Evolutionary conservation across 2,113 vertebrate genomes (phyloP).

Genomic region (Dissostichus mawsoni): DNA sequence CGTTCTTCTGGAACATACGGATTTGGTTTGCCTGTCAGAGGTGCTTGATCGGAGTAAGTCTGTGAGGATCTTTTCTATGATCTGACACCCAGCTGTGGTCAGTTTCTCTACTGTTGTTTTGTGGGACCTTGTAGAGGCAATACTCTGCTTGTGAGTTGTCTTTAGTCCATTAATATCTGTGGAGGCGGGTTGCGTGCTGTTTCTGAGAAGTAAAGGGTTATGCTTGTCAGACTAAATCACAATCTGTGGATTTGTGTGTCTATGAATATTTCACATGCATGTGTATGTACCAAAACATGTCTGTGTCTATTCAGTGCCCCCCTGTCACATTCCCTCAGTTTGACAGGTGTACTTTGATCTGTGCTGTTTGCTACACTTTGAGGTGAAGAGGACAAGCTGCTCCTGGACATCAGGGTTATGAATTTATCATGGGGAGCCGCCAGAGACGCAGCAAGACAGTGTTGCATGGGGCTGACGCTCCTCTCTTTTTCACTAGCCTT

Average conservation of each 20-base stretch:
- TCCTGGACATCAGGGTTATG: slow-evolving; percentile 57
- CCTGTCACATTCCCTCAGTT: slow-evolving; percentile 25
- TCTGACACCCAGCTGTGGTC: slow-evolving; percentile 46
- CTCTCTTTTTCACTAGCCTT: slow-evolving; percentile 35
- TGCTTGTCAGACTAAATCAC: slow-evolving; percentile 58
- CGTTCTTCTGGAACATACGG: slow-evolving; percentile 44
- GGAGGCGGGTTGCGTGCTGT: slow-evolving; percentile 24
- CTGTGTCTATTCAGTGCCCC: slow-evolving; percentile 20
- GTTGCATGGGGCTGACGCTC: slow-evolving; percentile 13
- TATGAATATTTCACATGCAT: slow-evolving; percentile 38
- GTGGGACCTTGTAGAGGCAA: slow-evolving; percentile 39
- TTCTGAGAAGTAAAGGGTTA: slow-evolving; percentile 21
- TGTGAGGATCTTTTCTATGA: slow-evolving; percentile 58
- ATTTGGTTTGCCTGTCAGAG: slow-evolving; percentile 61
- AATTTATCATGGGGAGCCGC: slow-evolving; percentile 58
- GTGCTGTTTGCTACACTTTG: slow-evolving; percentile 25
- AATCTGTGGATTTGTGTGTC: slow-evolving; percentile 35
- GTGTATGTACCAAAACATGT: slow-evolving; percentile 11
- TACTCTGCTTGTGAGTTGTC: slow-evolving; percentile 20
- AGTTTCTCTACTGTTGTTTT: slow-evolving; percentile 56
- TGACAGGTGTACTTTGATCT: slow-evolving; percentile 50
- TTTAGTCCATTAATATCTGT: slow-evolving; percentile 31
- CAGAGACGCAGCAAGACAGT: slow-evolving; percentile 26
- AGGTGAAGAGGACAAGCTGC: slow-evolving; percentile 48
- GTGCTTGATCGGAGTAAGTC: slow-evolving; percentile 59